Conservation (phyloP, 2,797 vertebrate genomes). For the Smutsia gigantea region DNA sequence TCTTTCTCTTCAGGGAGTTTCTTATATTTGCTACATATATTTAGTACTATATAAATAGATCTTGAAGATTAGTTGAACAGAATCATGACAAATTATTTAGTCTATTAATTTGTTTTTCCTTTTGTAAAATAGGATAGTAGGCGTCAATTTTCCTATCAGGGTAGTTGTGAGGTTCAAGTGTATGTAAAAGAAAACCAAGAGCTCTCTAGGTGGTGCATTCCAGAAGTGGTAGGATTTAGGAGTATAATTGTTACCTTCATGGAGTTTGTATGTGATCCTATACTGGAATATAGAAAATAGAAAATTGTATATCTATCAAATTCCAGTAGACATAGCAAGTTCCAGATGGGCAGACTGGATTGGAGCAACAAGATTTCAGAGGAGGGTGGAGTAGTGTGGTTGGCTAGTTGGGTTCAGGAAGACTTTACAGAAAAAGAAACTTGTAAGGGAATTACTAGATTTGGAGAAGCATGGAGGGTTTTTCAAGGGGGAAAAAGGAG, state of each 20-base stretch:
- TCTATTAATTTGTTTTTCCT: conserved; percentile 38
- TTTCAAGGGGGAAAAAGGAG: conserved; percentile 32
- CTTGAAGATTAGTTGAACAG: conserved; percentile 40
- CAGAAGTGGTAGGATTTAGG: neutral
- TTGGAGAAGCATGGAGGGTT: conserved; percentile 7
- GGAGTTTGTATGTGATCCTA: neutral
- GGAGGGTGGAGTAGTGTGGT: neutral
- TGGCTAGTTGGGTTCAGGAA: neutral
- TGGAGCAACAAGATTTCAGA: neutral
- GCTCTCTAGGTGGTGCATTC: neutral
- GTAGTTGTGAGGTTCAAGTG: conserved; percentile 29
- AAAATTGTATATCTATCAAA: neutral
- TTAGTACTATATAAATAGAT: conserved; percentile 22
- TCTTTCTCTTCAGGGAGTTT: neutral
- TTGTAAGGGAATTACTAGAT: conserved; percentile 14
- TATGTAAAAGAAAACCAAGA: conserved; percentile 29
- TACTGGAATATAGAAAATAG: neutral
- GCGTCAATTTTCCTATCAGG: neutral
- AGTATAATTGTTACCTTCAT: neutral
- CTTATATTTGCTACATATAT: conserved; percentile 18
- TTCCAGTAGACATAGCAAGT: neutral
- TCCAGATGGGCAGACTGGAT: neutral
- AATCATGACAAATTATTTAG: conserved; percentile 10
- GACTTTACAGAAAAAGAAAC: conserved; percentile 14
- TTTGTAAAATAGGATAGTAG: conserved; percentile 40